Evolutionary conservation across 2,113 vertebrate genomes (phyloP), one percentile per base, ranked within the genome.

Genomic region (Tetraodon nigroviridis): DNA sequence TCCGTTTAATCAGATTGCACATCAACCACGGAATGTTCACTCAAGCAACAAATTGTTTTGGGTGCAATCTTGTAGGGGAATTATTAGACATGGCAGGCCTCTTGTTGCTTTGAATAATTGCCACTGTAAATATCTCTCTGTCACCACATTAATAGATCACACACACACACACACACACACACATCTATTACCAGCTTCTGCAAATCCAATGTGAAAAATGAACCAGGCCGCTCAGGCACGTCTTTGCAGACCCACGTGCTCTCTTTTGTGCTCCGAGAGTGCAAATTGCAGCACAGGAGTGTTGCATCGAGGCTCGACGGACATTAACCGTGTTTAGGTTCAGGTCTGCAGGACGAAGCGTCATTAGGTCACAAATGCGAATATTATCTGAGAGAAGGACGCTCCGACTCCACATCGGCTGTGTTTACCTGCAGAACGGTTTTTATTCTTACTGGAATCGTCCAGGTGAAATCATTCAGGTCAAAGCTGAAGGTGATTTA

Each of bases 1-100:
- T 71, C 21, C 15, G 59, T 56, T 75, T 86, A 80, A 84, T 86
- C 82, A 78, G 78, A 85, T 80, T 78, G 78, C 76, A 64, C 48
- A 76, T 85, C 67, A 78, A 84, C 73, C 65, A 70, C 70, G 67
- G 73, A 37, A 69, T 16, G 74, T 37, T 67, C 76, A 78, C 65
- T 85, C 75, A 65, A 69, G 86, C 78, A 67, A 84, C 71, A 89
- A 89, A 88, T 88, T 88, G 86, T 89, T 88, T 88, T 82, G 80
- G 74, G 75, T 66, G 58, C 78, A 67, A 79, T 50, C 22, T 55
- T 45, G 73, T 55, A 60, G 75, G 80, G 79, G 64, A 84, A 71
- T 75, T 65, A 16, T 88, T 89, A 77, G 67, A 80, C 52, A 66
- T 61, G 64, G 59, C 69, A 70, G 67, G 65, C 70, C 69, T 77